Evolutionary conservation across 2,113 vertebrate genomes (phyloP).

Genomic region (Redunca redunca): DNA sequence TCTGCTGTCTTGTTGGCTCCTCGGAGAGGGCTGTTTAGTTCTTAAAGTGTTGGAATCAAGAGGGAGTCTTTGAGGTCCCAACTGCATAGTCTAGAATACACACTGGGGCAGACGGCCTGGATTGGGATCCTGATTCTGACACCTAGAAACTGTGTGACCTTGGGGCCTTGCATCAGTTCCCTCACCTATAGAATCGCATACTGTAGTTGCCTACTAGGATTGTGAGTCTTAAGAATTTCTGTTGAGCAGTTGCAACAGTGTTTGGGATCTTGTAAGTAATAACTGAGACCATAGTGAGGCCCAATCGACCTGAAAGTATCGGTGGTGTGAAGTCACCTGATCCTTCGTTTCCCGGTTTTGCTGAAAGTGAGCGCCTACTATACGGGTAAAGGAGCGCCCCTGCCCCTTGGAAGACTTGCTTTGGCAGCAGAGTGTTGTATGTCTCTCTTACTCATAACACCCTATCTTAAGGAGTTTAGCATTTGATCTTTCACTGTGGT

Average conservation of each 20-base stretch:
- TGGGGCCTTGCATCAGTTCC: neutral
- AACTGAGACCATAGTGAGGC: neutral
- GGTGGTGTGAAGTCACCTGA: constrained; percentile 35
- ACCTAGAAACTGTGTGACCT: neutral
- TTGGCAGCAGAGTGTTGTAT: neutral
- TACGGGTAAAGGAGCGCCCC: neutral
- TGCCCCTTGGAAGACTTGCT: constrained; percentile 7
- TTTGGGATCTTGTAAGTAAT: neutral
- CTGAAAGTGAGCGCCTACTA: constrained; percentile 33
- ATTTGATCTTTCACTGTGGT: constrained; percentile 42
- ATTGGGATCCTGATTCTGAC: neutral
- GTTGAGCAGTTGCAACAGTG: neutral
- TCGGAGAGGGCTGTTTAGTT: neutral
- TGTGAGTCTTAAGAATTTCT: neutral
- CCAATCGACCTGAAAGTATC: neutral
- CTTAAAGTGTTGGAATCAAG: neutral
- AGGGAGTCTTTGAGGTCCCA: neutral
- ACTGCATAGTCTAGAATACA: neutral
- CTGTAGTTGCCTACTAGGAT: neutral
- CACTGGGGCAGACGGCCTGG: neutral
- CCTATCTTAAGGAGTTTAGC: constrained; percentile 67
- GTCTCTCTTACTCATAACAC: neutral
- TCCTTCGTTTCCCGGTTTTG: neutral
- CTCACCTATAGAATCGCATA: neutral
- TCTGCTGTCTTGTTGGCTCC: neutral